Conservation (phyloP, 2,797 vertebrate species). For the Pteropus rufus region DNA sequence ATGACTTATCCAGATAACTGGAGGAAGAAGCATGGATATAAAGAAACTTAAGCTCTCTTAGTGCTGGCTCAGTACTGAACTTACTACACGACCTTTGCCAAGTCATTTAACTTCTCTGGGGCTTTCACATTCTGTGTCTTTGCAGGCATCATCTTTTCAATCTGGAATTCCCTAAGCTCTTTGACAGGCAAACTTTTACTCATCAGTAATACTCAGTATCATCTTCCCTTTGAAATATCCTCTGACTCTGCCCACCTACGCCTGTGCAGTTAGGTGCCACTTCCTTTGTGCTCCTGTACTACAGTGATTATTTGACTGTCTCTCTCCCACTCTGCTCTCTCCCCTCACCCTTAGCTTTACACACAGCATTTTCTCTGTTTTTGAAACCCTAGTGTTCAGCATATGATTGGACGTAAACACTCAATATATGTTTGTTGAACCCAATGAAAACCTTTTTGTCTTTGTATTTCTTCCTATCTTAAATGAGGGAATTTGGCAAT, state of each 20-base stretch:
- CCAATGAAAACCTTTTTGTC: not conserved
- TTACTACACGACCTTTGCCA: not conserved
- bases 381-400: not conserved
- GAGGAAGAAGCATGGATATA: not conserved
- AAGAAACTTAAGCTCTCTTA: not conserved
- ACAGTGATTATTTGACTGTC: not conserved
- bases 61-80: not conserved
- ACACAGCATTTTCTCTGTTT: not conserved
- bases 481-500: not conserved
- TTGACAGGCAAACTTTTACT: conserved; percentile 40
- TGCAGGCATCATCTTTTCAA: not conserved
- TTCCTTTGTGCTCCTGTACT: not conserved
- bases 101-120: conserved; percentile 48
- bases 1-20: not conserved
- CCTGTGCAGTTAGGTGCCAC: not conserved
- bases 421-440: not conserved
- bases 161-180: conserved; percentile 58
- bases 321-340: not conserved
- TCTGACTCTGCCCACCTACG: conserved; percentile 21
- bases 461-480: not conserved
- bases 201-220: not conserved
- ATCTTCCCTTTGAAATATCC: not conserved
- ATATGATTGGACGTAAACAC: not conserved
- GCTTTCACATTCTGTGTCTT: not conserved
- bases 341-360: not conserved